Base-by-base conservation (phyloP, 2,888 invertebrate genomes). In the Parochlus steinenii region DNA sequence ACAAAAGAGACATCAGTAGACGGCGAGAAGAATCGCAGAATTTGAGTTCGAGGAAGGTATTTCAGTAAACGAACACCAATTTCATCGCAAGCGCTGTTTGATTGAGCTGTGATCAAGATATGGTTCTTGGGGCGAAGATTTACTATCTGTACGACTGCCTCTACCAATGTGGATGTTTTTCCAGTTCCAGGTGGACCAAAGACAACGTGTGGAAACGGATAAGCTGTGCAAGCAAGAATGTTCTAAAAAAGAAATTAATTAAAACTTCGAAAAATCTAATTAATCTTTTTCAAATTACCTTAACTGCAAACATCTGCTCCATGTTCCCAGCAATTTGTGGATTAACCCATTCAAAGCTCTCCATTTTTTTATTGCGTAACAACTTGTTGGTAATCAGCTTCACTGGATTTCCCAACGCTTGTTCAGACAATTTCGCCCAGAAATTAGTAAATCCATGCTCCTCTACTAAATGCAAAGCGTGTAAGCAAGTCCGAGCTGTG, bases 1-100 rank as follows among this genome's bases (percentile, higher is more conserved):
- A 56, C 51, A 23, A 54, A 53, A 31, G 54, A 52, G 4, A 48
- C 41, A 3, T 60, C 58, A 32, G 53, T 49, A 14, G 51, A 54
- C 11, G 47, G 47, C 1, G 64, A 51, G 48, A 59, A 60, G 37
- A 69, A 53, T 27, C 69, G 57, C 25, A 62, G 54, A 28, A 69
- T 37, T 31, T 54, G 50, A n/a, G 44, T 34, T 16, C 38, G 24
- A 8, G 47, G 43, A 39, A 56, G 43, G 33, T 54, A 42, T 39
- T 56, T 47, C 4, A 55, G 43, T 23, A 71, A 48, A 41, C 65
- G 53, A 39, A 54, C 46, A 0, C 72, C 63, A 27, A 81, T 55
- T 48, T 74, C 69, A 55, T 81, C 76, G 31, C 74, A 76, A 10
- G 78, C 78, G 39, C 72, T 64, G 54, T 81, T 81, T 3, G 79